Conservation (phyloP, 2,113 vertebrate genomes). For the Peromyscus maniculatus region DNA sequence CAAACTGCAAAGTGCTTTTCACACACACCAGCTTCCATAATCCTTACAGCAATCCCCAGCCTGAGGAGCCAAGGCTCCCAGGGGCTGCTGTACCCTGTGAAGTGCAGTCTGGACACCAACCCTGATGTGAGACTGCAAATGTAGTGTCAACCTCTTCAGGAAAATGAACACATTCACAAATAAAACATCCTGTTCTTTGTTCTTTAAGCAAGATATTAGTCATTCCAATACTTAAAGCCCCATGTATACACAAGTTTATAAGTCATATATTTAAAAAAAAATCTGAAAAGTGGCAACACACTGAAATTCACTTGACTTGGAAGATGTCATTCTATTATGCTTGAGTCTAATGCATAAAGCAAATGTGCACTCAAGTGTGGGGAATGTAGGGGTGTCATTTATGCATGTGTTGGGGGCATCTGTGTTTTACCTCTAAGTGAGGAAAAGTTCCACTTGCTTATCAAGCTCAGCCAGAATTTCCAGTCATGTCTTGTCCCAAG, state of each 20-base stretch:
- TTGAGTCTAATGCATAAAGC: slow-evolving; percentile 27
- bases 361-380: not conserved
- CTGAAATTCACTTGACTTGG: slow-evolving; percentile 20
- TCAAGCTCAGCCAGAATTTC: slow-evolving; percentile 27
- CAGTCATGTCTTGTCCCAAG: not conserved
- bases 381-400: not conserved
- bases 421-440: not conserved
- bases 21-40: slow-evolving; percentile 42
- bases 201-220: not conserved
- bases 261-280: not conserved
- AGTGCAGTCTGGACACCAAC: not conserved
- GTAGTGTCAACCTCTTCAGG: not conserved
- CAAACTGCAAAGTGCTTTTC: slow-evolving; percentile 48
- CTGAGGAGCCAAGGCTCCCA: not conserved
- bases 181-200: not conserved
- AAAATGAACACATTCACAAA: not conserved
- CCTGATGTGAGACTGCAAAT: not conserved
- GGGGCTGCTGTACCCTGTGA: not conserved
- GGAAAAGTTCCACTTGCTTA: not conserved
- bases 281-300: not conserved
- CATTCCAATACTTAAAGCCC: slow-evolving; percentile 17
- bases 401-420: not conserved
- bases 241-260: not conserved
- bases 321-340: not conserved
- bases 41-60: slow-evolving; percentile 32